Percentiles rank a stretch among this genome's conserved stretches.
Evolutionary conservation across 2,888 invertebrate genomes (phyloP).

Genomic region (Terebella lapidaria): DNA sequence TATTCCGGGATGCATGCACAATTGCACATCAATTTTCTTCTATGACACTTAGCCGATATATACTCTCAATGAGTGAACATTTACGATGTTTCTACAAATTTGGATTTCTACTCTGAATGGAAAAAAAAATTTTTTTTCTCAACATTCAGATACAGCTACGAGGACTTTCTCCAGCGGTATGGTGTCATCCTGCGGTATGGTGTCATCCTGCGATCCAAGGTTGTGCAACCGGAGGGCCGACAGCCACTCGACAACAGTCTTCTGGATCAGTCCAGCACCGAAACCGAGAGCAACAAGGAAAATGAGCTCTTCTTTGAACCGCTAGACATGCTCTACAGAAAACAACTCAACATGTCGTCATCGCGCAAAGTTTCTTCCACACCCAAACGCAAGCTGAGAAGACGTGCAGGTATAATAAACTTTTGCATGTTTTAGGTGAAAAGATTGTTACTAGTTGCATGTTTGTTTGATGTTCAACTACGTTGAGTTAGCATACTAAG

Average conservation of each 20-base stretch:
- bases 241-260: background rate
- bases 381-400: constrained; percentile 27
- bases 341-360: constrained; percentile 29
- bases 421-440: background rate
- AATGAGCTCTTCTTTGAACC: constrained; percentile 26
- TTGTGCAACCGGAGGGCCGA: no score
- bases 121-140: no score
- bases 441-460: no score
- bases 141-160: constrained; percentile 33
- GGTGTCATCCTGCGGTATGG: constrained; percentile 27
- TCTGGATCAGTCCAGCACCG: background rate
- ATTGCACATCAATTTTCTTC: no score
- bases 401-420: constrained; percentile 30
- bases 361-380: constrained; percentile 19
- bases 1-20: no score
- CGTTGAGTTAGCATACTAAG: no score
- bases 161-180: constrained; percentile 35
- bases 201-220: background rate
- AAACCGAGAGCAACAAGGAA: constrained; percentile 21
- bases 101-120: no score
- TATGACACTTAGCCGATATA: no score
- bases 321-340: constrained; percentile 27
- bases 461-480: no score
- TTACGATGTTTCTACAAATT: no score
- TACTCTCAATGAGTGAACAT: no score